Conservation (phyloP, 2,888 invertebrate genomes). For the Acleris literana region DNA sequence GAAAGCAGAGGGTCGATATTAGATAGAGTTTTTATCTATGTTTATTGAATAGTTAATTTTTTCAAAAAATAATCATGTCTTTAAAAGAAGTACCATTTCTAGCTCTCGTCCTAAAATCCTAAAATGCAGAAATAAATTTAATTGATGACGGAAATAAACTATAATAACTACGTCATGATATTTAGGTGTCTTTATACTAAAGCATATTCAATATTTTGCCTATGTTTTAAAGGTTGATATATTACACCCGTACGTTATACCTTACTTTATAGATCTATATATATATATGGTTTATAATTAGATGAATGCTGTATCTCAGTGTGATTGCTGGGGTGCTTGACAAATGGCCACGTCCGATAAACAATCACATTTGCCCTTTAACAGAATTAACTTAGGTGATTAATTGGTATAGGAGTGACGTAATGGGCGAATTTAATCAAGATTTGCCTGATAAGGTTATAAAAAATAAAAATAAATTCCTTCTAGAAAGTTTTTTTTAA, state of each 20-base stretch:
- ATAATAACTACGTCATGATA: too few species aligned
- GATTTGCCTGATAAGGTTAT: conserved; percentile 25
- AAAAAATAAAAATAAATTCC: conserved; percentile 1
- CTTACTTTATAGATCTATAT: not conserved
- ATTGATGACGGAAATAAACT: too few species aligned
- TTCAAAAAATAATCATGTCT: too few species aligned
- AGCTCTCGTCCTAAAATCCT: too few species aligned
- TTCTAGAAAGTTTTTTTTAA: too few species aligned
- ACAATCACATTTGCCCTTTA: conserved; percentile 55
- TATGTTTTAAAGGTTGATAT: too few species aligned
- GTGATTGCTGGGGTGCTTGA: conserved; percentile 50
- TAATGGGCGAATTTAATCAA: conserved; percentile 47
- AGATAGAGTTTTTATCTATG: too few species aligned
- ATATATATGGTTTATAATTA: conserved; percentile 22
- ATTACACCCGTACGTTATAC: not conserved
- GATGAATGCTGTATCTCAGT: conserved; percentile 32
- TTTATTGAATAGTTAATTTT: too few species aligned
- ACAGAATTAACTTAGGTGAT: conserved; percentile 71
- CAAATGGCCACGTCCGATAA: conserved; percentile 58
- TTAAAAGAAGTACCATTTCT: too few species aligned
- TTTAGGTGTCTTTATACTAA: too few species aligned
- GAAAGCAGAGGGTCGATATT: too few species aligned
- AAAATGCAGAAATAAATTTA: too few species aligned
- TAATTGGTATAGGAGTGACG: conserved; percentile 51
- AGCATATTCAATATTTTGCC: not conserved